Evolutionary conservation across 2,113 vertebrate genomes (phyloP).

Genomic region (Ardeotis arabs): DNA sequence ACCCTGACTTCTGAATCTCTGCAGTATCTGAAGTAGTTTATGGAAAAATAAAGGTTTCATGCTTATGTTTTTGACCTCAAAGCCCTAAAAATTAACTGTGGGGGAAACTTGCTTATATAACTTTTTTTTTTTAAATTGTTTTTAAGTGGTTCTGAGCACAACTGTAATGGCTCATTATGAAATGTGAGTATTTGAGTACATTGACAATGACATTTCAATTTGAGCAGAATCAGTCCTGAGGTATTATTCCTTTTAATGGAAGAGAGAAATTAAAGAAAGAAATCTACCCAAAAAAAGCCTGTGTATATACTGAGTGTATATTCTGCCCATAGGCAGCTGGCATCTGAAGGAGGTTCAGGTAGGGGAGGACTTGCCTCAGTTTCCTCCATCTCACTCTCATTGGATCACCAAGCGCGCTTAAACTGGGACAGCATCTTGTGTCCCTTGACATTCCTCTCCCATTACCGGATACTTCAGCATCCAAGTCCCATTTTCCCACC

Average conservation of each 20-base stretch:
- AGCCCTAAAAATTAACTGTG: not conserved
- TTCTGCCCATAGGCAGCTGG: fast-evolving
- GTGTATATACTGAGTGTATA: fast-evolving
- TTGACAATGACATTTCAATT: not conserved
- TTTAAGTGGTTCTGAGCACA: not conserved
- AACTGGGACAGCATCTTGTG: fast-evolving
- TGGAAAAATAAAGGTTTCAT: not conserved
- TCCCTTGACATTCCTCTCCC: not conserved
- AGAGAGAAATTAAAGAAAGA: not conserved
- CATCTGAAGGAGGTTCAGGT: not conserved
- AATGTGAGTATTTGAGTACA: not conserved
- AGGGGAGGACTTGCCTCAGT: not conserved
- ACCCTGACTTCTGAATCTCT: not conserved
- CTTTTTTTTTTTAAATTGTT: not conserved
- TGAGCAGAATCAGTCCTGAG: not conserved
- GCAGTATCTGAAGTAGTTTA: fast-evolving
- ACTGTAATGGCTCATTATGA: not conserved
- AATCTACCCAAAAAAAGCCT: not conserved
- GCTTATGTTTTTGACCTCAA: not conserved
- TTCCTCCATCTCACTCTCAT: not conserved
- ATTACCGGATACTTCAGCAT: not conserved
- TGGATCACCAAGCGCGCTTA: not conserved
- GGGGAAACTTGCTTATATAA: not conserved
- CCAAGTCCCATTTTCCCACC: not conserved
- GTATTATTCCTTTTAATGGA: not conserved